These are phyloP conservation scores for Chrysochloris asiatica DNA, from an alignment of 2,113 vertebrate genomes.

Conservation along the genomic window DNA sequence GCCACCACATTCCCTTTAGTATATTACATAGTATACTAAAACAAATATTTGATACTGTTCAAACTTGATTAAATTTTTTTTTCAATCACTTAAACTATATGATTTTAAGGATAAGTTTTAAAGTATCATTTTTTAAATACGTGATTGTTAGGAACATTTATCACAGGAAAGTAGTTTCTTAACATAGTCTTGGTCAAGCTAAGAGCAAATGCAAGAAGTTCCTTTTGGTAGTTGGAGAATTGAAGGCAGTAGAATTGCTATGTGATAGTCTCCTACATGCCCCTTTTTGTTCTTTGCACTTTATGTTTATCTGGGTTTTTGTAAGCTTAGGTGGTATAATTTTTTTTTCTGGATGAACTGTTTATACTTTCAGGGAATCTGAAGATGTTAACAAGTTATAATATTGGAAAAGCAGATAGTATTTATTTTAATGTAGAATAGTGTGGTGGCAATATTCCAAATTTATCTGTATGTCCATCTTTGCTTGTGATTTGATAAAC, in stretches of 20 bases:
- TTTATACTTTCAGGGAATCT: conserved; percentile 6
- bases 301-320: conserved; percentile 18
- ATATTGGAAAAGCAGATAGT: background rate
- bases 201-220: background rate
- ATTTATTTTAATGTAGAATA: conserved; percentile 40
- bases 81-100: conserved; percentile 2
- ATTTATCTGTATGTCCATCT: conserved; percentile 2
- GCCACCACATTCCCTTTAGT: too few relatives aligned
- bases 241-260: background rate
- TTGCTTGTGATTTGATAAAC: conserved; percentile 28
- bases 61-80: too few relatives aligned
- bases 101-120: background rate
- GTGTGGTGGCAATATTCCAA: background rate
- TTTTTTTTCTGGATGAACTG: conserved; percentile 41
- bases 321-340: background rate
- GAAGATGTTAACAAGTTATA: conserved; percentile 32
- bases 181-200: background rate
- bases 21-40: too few relatives aligned
- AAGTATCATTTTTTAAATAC: conserved; percentile 2
- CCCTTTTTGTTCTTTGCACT: background rate
- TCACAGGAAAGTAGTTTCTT: background rate
- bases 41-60: background rate
- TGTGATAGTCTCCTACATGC: background rate
- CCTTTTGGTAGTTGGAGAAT: background rate
- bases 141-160: background rate